Conservation (phyloP, 2,888 invertebrate species). For the Dicyrtoma fusca region DNA sequence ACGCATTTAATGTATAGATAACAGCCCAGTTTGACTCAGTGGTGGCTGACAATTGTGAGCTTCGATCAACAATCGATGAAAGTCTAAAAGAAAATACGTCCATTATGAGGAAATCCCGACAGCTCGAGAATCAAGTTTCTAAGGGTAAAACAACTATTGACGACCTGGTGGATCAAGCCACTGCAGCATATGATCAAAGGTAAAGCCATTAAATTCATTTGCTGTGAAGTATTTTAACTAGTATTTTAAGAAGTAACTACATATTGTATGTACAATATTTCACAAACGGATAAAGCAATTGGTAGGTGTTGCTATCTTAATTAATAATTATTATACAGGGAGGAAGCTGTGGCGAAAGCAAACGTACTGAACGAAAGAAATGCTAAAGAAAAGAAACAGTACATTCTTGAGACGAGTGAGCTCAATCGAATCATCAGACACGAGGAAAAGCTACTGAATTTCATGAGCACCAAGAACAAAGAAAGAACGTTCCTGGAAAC, state of each 20-base stretch:
- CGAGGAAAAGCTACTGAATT: slow-evolving; percentile 54
- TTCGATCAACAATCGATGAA: slow-evolving; percentile 47
- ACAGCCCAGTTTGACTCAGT: slow-evolving; percentile 54
- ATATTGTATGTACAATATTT: too few species aligned
- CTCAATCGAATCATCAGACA: slow-evolving; percentile 53
- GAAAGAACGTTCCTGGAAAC: slow-evolving; percentile 54
- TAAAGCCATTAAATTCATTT: slow-evolving; percentile 24
- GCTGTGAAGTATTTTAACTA: background rate
- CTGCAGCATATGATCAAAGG: slow-evolving; percentile 55
- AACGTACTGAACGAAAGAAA: slow-evolving; percentile 51
- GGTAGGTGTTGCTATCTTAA: too few species aligned
- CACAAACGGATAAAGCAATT: too few species aligned
- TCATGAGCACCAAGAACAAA: slow-evolving; percentile 53
- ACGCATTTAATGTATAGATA: slow-evolving; percentile 39
- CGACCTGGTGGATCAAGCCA: slow-evolving; percentile 53
- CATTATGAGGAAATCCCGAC: slow-evolving; percentile 46
- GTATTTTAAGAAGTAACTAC: too few species aligned
- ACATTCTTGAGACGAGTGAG: slow-evolving; percentile 53
- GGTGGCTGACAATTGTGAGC: slow-evolving; percentile 48
- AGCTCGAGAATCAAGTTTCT: slow-evolving; percentile 39
- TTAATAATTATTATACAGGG: slow-evolving; percentile 37
- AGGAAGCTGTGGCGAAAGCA: slow-evolving; percentile 54
- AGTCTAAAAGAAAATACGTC: slow-evolving; percentile 50
- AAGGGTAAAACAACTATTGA: slow-evolving; percentile 50
- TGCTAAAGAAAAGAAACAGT: slow-evolving; percentile 53